Evolutionary conservation across 2,113 vertebrate species (phyloP), one percentile per base, ranked within the genome.

Genomic region (Rhinolophus sinicus): DNA sequence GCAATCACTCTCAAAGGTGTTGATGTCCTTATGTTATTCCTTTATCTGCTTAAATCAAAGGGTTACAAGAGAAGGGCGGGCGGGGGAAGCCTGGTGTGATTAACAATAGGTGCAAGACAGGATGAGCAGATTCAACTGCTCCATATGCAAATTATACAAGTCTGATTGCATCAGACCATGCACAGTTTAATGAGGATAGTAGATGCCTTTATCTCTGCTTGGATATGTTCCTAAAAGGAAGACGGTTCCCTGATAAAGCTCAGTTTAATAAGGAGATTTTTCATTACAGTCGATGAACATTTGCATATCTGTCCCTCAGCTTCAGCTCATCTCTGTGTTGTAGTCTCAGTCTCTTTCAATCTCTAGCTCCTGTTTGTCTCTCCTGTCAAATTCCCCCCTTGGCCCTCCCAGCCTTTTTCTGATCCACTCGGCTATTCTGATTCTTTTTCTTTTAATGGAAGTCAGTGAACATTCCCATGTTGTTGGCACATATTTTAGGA

Each of bases 71-170:
- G 95, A 92, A 91, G 95, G 88, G 96, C 96, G 95, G 82, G 30
- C 8, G 90, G 96, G 95, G 90, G 87, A 96, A 84, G 95, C 81
- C 97, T 75, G 47, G 98, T 94, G 78, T 98, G 98, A 98, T 98
- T 98, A 99, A 98, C 98, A 98, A 98, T 98, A 98, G 98, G 98
- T 98, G 98, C n/a, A 94, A 98, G 98, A 98, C 98, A 98, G 98
- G 98, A 98, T 98, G 98, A 98, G 98, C 98, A 98, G 98, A 99
- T 99, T 98, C 98, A 98, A 98, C 98, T 98, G 98, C 98, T 99
- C 98, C 98, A 96, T 98, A 99, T 99, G 98, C 98, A 99, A 98
- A 99, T 99, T 58, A 98, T 94, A 93, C 93, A 95, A 98, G 97
- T 93, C 98, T 99, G 98, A 99, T 99, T 98, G 98, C 98, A 98